These are phyloP conservation scores for Pygoscelis antarcticus DNA, from an alignment of 2,113 vertebrate species.

Conservation along the genomic window DNA sequence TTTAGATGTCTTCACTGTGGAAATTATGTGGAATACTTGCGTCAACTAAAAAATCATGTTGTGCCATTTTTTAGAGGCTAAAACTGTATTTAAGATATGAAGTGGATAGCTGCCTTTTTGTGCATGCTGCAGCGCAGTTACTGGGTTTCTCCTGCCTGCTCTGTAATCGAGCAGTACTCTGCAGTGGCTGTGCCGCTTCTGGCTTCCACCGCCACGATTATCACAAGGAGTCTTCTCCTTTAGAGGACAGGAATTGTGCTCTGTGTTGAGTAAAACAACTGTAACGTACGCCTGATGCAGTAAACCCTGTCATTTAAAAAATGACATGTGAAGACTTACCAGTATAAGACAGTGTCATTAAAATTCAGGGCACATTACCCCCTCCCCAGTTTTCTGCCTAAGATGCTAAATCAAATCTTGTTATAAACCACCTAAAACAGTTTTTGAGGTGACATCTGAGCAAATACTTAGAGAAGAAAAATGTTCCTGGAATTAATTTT, in stretches of 20 bases:
- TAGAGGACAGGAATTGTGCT: not conserved
- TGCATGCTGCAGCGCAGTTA: not conserved
- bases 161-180: not conserved
- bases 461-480: slow-evolving; percentile 43
- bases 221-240: not conserved
- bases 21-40: not conserved
- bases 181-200: not conserved
- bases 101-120: not conserved
- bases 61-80: not conserved
- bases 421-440: slow-evolving; percentile 29
- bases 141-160: not conserved
- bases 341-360: not conserved
- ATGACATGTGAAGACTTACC: not conserved
- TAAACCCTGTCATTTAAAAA: slow-evolving; percentile 29
- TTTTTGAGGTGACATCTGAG: slow-evolving; percentile 12
- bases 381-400: slow-evolving; percentile 26
- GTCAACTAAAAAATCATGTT: not conserved
- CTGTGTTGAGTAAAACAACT: not conserved
- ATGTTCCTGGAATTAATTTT: slow-evolving; percentile 34
- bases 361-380: slow-evolving; percentile 46
- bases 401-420: slow-evolving; percentile 36
- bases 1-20: not conserved
- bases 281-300: not conserved
- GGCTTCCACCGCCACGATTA: not conserved
- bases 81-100: not conserved